Conservation (phyloP, 2,888 invertebrate species). For the Eristalis intricaria region DNA sequence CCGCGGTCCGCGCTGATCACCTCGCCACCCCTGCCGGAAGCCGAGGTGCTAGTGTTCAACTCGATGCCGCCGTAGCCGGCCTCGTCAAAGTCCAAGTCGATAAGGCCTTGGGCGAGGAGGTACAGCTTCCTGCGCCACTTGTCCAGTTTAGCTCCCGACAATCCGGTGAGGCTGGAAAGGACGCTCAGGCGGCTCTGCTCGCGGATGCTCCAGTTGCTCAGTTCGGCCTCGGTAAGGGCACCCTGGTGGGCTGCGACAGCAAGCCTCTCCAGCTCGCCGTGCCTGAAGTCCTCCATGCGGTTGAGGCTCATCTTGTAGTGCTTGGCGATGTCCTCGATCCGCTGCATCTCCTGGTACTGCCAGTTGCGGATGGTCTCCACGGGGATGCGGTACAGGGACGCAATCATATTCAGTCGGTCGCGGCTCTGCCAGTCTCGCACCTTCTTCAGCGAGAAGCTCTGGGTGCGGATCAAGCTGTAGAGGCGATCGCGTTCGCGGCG, state of each 20-base stretch:
- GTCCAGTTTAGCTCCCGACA: slow-evolving; percentile 74
- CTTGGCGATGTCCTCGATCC: slow-evolving; percentile 75
- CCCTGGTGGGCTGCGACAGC: slow-evolving; percentile 76
- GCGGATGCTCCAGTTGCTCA: slow-evolving; percentile 73
- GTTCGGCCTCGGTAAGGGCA: slow-evolving; percentile 73
- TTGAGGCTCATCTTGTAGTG: slow-evolving; percentile 76
- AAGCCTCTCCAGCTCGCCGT: slow-evolving; percentile 76
- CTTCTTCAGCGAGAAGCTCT: slow-evolving; percentile 75
- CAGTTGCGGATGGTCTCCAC: slow-evolving; percentile 76
- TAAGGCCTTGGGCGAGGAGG: slow-evolving; percentile 77
- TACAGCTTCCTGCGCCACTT: slow-evolving; percentile 78
- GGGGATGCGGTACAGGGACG: slow-evolving; percentile 74
- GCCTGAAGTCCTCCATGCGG: slow-evolving; percentile 78
- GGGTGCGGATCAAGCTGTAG: slow-evolving; percentile 77
- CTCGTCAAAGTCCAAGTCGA: slow-evolving; percentile 74
- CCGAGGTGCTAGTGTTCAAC: slow-evolving; percentile 64
- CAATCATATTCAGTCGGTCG: slow-evolving; percentile 74
- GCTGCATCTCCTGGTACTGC: slow-evolving; percentile 77
- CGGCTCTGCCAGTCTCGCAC: slow-evolving; percentile 77
- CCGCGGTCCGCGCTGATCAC: slow-evolving; percentile 79
- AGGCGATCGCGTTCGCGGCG: slow-evolving; percentile 78
- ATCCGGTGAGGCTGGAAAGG: slow-evolving; percentile 73
- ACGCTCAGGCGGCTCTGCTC: slow-evolving; percentile 74
- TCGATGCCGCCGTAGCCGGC: slow-evolving; percentile 74
- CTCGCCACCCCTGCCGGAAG: slow-evolving; percentile 70